A percentile compares a stretch with the other conserved stretches of the same genome.
These are phyloP conservation scores for Calameuta filiformis DNA, from an alignment of 2,888 invertebrate species.

Conservation along the genomic window DNA sequence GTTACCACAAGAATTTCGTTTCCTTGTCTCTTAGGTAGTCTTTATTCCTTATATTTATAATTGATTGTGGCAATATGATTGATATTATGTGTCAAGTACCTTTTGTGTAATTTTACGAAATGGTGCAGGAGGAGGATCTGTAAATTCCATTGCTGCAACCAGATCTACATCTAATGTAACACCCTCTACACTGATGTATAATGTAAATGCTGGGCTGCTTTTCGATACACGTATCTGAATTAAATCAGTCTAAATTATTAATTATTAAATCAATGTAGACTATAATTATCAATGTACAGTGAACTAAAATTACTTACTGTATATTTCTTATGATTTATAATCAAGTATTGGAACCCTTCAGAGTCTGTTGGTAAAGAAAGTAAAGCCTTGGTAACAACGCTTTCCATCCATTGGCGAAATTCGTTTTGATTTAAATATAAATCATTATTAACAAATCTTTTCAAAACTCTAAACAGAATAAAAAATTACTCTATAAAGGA, in stretches of 20 bases:
- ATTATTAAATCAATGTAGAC: neutral
- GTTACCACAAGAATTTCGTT: neutral
- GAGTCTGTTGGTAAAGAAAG: neutral
- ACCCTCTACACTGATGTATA: slow-evolving; percentile 61
- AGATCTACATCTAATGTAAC: slow-evolving; percentile 67
- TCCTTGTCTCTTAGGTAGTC: neutral
- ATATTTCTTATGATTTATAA: slow-evolving; percentile 2
- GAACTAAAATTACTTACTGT: slow-evolving; percentile 6
- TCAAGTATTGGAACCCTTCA: neutral
- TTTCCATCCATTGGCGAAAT: slow-evolving; percentile 70
- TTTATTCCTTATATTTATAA: neutral
- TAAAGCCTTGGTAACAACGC: slow-evolving; percentile 66
- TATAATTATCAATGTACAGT: neutral
- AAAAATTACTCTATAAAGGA: slow-evolving; percentile 7
- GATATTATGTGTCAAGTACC: neutral
- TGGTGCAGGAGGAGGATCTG: slow-evolving; percentile 64
- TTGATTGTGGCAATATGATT: neutral
- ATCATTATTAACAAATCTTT: slow-evolving; percentile 66
- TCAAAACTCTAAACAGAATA: slow-evolving; percentile 56
- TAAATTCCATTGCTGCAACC: slow-evolving; percentile 69
- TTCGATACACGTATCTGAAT: slow-evolving; percentile 64
- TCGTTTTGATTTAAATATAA: slow-evolving; percentile 68
- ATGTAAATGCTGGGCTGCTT: slow-evolving; percentile 71
- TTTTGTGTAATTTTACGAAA: slow-evolving; percentile 21
- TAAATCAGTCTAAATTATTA: neutral